These are phyloP conservation scores for Drosophila tristis DNA, from an alignment of 1,140 invertebrate species.

Conservation along the genomic window DNA sequence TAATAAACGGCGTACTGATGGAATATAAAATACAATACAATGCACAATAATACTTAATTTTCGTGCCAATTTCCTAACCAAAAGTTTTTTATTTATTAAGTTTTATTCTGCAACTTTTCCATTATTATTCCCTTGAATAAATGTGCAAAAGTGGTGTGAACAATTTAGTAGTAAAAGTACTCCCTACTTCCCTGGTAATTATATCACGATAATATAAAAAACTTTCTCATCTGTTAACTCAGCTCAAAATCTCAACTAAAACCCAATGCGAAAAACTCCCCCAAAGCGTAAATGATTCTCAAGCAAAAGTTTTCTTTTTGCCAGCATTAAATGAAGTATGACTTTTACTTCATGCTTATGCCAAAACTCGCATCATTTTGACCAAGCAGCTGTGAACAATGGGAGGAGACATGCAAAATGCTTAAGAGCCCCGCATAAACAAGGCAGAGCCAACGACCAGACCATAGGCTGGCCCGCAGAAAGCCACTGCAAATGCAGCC, in stretches of 20 bases:
- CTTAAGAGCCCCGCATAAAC: constrained; percentile 2
- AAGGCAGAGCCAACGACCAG: constrained; percentile 35
- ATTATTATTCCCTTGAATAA: no score
- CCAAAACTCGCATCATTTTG: constrained; percentile 32
- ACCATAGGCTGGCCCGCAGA: constrained; percentile 27
- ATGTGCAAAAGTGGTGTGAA: no score
- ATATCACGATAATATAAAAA: constrained; percentile 18
- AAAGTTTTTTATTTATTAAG: no score
- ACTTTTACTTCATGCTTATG: constrained; percentile 56
- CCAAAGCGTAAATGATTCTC: constrained; percentile 33
- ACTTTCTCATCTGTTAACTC: neutral
- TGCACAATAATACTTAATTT: no score
- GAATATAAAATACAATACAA: no score
- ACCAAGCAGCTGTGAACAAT: neutral
- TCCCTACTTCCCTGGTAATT: neutral
- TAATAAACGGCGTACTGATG: no score
- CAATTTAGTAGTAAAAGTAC: no score
- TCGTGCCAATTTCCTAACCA: no score
- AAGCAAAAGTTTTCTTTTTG: constrained; percentile 45
- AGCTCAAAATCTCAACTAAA: constrained; percentile 2
- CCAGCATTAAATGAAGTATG: constrained; percentile 21
- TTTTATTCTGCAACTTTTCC: no score
- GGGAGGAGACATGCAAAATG: constrained; percentile 29
- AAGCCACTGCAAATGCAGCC: constrained; percentile 27
- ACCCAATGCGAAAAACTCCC: neutral